phyloP scores from a whole-genome alignment of 1,140 invertebrate genomes.

The Melanaphis sacchari region DNA sequence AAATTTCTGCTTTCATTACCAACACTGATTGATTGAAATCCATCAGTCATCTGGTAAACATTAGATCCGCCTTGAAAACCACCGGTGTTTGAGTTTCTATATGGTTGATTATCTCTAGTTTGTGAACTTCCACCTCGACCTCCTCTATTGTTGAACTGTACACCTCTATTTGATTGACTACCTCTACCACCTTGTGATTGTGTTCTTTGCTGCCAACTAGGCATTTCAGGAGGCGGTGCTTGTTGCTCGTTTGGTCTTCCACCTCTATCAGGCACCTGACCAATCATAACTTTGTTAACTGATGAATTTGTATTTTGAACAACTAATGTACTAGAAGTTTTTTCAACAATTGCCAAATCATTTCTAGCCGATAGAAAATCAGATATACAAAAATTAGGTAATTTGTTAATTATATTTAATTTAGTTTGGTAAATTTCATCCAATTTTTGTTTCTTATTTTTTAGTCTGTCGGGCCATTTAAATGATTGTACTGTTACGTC shows the following conservation, averaged over 20 bases:
- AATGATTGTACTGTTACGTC: slow-evolving; percentile 96
- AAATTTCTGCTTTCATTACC: slow-evolving; percentile 41
- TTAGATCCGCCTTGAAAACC: slow-evolving; percentile 49
- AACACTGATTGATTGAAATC: slow-evolving; percentile 56
- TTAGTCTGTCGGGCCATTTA: slow-evolving; percentile 86
- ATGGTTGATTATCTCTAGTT: slow-evolving; percentile 23
- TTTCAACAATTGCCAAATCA: slow-evolving; percentile 83
- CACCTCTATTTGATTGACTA: slow-evolving; percentile 17
- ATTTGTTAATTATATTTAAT: slow-evolving; percentile 70
- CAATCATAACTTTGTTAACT: slow-evolving; percentile 88
- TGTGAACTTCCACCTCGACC: slow-evolving; percentile 28
- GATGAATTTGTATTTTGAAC: slow-evolving; percentile 80
- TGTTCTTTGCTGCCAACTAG: slow-evolving; percentile 80
- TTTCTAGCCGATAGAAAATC: slow-evolving; percentile 83
- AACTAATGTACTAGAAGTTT: slow-evolving; percentile 82
- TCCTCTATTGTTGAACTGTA: slow-evolving; percentile 44
- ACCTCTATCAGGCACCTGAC: slow-evolving; percentile 85
- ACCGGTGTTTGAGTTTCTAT: neutral
- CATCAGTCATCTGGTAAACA: slow-evolving; percentile 59
- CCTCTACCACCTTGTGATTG: slow-evolving; percentile 46
- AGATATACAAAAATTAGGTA: slow-evolving; percentile 72
- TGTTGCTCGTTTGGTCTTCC: slow-evolving; percentile 87
- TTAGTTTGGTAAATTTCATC: slow-evolving; percentile 74
- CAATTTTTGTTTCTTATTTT: slow-evolving; percentile 76
- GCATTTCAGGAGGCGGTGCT: slow-evolving; percentile 94